Evolutionary conservation across 2,888 invertebrate species (phyloP), one percentile per base, ranked within the genome.

Genomic region (Chaetogeoica ovagalla): DNA sequence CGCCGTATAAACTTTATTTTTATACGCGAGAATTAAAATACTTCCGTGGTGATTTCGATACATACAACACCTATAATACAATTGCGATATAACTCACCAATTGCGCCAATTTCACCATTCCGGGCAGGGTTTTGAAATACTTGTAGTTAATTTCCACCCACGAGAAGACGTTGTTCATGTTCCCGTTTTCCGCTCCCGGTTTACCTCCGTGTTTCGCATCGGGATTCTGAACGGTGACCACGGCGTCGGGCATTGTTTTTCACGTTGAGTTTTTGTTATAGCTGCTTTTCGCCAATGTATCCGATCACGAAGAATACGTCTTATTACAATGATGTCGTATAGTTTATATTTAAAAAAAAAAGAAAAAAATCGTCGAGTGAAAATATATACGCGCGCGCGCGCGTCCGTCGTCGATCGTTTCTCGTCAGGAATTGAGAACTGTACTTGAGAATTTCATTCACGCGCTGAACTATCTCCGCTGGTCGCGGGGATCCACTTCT

Each of bases 61-160:
- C n/a, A n/a, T n/a, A n/a, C n/a, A n/a, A n/a, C n/a, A n/a, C n/a
- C n/a, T n/a, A n/a, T n/a, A n/a, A n/a, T n/a, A n/a, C n/a, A n/a
- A n/a, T n/a, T n/a, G n/a, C n/a, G n/a, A n/a, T n/a, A n/a, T n/a
- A n/a, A n/a, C 93, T 92, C 87, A 95, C 95, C 89, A 94, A 87
- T 89, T 95, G 90, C 30, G 91, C 88, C 83, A 95, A 87, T 89
- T 95, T 95, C 83, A 95, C 85, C 84, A 94, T 88, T 84, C 95
- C 95, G 79, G 95, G 94, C 85, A 91, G 88, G 68, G 93, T 92
- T 87, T 89, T 91, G 88, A 94, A 94, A 87, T 96, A 94, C 85
- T 90, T 90, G 84, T 91, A 85, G 88, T 95, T 94, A 85, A 94
- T 87, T 87, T 90, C 91, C 85, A 94, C 89, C 90, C 92, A 92